phyloP scores from a whole-genome alignment of 2,797 vertebrate genomes.

The Molossus alvarezi region DNA sequence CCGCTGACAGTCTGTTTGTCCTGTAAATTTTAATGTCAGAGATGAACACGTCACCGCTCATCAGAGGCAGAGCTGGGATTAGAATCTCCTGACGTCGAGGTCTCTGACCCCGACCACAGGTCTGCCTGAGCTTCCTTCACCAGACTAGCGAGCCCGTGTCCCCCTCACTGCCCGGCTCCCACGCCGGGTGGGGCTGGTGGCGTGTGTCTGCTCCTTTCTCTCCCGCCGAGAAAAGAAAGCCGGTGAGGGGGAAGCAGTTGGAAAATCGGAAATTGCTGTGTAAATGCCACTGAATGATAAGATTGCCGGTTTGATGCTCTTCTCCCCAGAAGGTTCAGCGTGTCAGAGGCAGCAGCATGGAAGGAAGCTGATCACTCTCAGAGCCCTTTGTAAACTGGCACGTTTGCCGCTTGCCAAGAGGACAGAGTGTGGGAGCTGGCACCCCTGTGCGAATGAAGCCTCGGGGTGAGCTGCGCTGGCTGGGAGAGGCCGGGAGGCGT shows the following conservation, averaged over 20 bases:
- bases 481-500: neutral
- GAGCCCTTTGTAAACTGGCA: neutral
- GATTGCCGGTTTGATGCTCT: conserved; percentile 66
- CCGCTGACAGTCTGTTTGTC: neutral
- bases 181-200: neutral
- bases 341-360: conserved; percentile 42
- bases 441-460: neutral
- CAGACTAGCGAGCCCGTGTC: neutral
- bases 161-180: neutral
- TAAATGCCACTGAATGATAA: conserved; percentile 77
- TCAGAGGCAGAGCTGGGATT: neutral
- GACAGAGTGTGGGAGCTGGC: neutral
- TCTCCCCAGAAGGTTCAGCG: conserved; percentile 38
- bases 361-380: neutral
- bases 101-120: neutral
- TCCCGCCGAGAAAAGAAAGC: neutral
- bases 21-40: neutral
- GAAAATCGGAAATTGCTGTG: conserved; percentile 80
- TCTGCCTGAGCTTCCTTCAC: neutral
- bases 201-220: neutral
- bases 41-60: neutral
- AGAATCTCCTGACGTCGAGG: neutral
- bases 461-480: neutral
- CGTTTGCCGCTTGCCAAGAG: neutral
- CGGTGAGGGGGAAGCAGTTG: conserved; percentile 35